phyloP scores from a whole-genome alignment of 2,113 vertebrate genomes.

The Oreochromis spilurus region DNA sequence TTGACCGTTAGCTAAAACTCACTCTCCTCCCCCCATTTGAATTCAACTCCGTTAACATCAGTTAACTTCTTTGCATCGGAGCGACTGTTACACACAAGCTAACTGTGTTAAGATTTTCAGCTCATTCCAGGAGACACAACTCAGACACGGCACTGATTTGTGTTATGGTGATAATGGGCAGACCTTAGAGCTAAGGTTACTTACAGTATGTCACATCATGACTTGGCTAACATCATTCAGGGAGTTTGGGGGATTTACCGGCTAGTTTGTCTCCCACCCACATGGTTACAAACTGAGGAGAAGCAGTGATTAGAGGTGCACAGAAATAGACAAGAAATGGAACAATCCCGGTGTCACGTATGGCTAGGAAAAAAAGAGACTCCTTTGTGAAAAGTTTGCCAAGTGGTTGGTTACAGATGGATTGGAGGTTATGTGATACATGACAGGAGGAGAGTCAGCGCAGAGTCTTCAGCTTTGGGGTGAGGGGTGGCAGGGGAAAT shows the following conservation, averaged over 20 bases:
- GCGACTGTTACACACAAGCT: not conserved
- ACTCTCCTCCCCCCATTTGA: not conserved
- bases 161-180: not conserved
- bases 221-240: not conserved
- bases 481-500: constrained; percentile 47
- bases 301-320: not conserved
- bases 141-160: not conserved
- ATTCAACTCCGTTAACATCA: not conserved
- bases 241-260: not conserved
- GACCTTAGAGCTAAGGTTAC: not conserved
- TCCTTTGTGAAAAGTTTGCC: constrained; percentile 40
- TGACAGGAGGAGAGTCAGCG: not conserved
- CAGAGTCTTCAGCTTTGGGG: constrained; percentile 17
- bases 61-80: not conserved
- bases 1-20: not conserved
- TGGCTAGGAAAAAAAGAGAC: constrained; percentile 1
- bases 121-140: not conserved
- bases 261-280: not conserved
- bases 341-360: constrained; percentile 10
- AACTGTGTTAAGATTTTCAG: not conserved
- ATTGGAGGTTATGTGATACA: not conserved
- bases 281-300: not conserved
- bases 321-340: constrained; percentile 12
- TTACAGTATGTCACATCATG: not conserved
- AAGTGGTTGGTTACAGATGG: not conserved